These are phyloP conservation scores for Mohoua ochrocephala DNA, from an alignment of 2,113 vertebrate genomes.

Conservation along the genomic window DNA sequence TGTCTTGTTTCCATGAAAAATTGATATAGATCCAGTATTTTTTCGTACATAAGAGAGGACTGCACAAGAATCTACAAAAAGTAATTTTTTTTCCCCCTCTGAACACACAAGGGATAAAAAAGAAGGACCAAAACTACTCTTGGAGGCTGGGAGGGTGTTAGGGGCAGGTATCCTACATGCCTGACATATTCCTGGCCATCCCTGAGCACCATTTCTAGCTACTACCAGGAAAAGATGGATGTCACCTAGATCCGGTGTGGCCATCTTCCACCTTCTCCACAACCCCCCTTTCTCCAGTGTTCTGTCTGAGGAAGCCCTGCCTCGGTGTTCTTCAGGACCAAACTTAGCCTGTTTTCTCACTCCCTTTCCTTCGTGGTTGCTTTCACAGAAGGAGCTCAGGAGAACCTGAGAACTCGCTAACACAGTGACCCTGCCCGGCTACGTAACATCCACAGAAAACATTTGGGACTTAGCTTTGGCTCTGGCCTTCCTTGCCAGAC, in stretches of 20 bases:
- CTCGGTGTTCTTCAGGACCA: background rate
- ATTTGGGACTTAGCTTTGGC: background rate
- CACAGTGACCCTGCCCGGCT: background rate
- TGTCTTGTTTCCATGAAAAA: background rate
- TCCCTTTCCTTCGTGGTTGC: background rate
- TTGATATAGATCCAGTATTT: background rate
- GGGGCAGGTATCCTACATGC: background rate
- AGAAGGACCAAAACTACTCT: background rate
- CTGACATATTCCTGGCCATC: background rate
- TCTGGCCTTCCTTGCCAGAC: background rate
- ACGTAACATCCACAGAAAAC: background rate
- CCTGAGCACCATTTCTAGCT: background rate
- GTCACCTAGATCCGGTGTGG: background rate
- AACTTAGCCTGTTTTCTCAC: background rate
- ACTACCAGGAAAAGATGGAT: background rate
- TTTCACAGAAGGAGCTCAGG: background rate
- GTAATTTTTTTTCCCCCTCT: fast-evolving
- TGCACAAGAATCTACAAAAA: background rate
- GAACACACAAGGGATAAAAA: background rate
- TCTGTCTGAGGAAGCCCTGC: background rate
- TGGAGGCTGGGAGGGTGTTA: background rate
- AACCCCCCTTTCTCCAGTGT: fast-evolving
- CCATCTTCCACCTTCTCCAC: background rate
- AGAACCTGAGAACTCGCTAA: background rate
- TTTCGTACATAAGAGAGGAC: background rate